Conservation (phyloP, 2,888 invertebrate species). For the Thecophora atra region DNA sequence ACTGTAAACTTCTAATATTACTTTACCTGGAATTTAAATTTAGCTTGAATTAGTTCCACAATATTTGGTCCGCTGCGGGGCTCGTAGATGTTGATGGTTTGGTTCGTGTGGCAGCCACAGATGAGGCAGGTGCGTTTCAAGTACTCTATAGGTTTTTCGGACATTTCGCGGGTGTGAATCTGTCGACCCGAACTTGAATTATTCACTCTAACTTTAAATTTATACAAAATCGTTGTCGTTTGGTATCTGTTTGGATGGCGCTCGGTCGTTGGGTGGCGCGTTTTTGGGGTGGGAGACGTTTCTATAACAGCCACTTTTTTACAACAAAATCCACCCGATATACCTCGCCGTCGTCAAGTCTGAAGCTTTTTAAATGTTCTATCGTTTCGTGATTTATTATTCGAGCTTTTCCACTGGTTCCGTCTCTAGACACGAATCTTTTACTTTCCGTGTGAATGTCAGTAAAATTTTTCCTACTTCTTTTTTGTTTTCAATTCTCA, state of each 20-base stretch:
- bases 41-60: conserved; percentile 64
- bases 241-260: background rate
- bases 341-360: no score
- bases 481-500: conserved; percentile 12
- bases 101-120: conserved; percentile 65
- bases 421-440: background rate
- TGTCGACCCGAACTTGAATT: no score
- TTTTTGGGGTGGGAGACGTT: conserved; percentile 36
- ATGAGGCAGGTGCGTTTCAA: conserved; percentile 66
- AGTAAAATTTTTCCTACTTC: conserved; percentile 12
- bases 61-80: conserved; percentile 65
- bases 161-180: conserved; percentile 44
- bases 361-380: background rate
- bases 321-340: conserved; percentile 32
- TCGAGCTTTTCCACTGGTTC: background rate
- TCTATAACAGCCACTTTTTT: conserved; percentile 46
- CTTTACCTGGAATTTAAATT: conserved; percentile 66
- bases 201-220: background rate
- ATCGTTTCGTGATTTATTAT: background rate
- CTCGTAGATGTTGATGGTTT: conserved; percentile 65
- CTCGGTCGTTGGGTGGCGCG: conserved; percentile 18
- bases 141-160: conserved; percentile 57
- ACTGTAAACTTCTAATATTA: background rate
- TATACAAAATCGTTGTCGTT: background rate
- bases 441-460: background rate